phyloP scores from a whole-genome alignment of 2,888 invertebrate species.

The Drosophila subquinaria region DNA sequence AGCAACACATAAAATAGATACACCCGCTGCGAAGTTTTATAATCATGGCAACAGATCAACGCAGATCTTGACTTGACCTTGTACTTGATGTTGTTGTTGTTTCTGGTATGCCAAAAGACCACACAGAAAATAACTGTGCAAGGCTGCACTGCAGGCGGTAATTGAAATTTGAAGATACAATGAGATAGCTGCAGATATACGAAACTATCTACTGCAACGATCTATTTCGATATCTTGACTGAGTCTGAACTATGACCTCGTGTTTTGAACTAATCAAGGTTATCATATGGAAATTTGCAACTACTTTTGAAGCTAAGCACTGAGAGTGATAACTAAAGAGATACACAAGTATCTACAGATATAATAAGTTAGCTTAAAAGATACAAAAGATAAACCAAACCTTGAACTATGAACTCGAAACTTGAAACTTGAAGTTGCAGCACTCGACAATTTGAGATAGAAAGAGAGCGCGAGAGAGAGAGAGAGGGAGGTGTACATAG shows the following conservation, averaged over 20 bases:
- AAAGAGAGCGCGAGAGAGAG: not conserved
- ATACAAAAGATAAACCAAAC: not conserved
- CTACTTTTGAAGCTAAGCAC: not conserved
- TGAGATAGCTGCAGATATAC: not conserved
- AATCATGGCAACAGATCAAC: slow-evolving; percentile 35
- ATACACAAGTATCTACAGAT: not conserved
- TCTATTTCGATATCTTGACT: not conserved
- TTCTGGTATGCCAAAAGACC: slow-evolving; percentile 34
- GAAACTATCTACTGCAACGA: slow-evolving; percentile 1
- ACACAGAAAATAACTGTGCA: slow-evolving; percentile 43
- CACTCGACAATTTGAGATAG: not conserved
- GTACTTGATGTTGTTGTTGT: slow-evolving; percentile 35
- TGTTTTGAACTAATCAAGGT: not conserved
- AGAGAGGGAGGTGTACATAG: not conserved
- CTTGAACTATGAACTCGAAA: slow-evolving; percentile 7
- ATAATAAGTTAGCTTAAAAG: not conserved
- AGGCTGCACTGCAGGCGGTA: slow-evolving; percentile 39
- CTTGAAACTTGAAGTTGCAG: not conserved
- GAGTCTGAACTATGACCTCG: not conserved
- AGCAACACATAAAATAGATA: slow-evolving; percentile 46
- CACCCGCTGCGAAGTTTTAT: slow-evolving; percentile 68
- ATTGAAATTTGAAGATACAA: not conserved
- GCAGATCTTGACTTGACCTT: slow-evolving; percentile 59
- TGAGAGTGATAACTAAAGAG: not conserved
- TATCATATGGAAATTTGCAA: not conserved